Evolutionary conservation across 2,113 vertebrate genomes (phyloP), one percentile per base, ranked within the genome.

Genomic region (Rhinoptilus africanus): DNA sequence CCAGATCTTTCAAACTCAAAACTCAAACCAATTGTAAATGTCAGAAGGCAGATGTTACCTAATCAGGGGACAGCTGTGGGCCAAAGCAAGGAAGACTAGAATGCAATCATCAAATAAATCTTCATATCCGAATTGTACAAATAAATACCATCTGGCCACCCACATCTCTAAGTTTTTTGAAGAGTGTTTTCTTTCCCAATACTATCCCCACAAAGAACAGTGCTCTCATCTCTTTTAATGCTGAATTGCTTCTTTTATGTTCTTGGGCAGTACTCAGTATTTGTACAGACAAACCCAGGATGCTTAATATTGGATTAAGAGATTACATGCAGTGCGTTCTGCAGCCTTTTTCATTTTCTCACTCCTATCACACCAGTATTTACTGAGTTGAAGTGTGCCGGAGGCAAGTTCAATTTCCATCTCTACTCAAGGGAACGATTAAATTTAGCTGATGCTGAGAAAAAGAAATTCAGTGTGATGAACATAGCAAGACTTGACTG

Each of bases 321-420:
- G 73, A 96, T 95, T 92, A 95, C 0, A 2, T 43, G 79, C 87
- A 81, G 43, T 22, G 47, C 39, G 78, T 57, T 95, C 84, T 81
- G 51, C 48, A 93, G 62, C 50, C 23, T 64, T 88, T 95, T 91
- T 88, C 57, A 92, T 92, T 94, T 96, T 86, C 86, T 93, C 53
- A 26, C 81, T 92, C 34, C 75, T 84, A 39, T 84, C 64, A 86
- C 22, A 89, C 14, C 79, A 91, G 45, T 73, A 92, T 87, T 95
- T 95, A 85, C 90, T 28, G 57, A 74, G 35, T 26, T 78, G 51
- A 97, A 93, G 48, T 56, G 57, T 50, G 54, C 75, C 88, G 56
- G 32, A 97, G 39, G 88, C 59, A 92, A 92, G 78, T 82, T 96
- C 86, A 78, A 94, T 93, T 95, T 91, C 88, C 64, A 92, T 68